Base-by-base conservation (phyloP, 92 coral and sea anemone genomes). In the Parazoanthus atlanticus region DNA sequence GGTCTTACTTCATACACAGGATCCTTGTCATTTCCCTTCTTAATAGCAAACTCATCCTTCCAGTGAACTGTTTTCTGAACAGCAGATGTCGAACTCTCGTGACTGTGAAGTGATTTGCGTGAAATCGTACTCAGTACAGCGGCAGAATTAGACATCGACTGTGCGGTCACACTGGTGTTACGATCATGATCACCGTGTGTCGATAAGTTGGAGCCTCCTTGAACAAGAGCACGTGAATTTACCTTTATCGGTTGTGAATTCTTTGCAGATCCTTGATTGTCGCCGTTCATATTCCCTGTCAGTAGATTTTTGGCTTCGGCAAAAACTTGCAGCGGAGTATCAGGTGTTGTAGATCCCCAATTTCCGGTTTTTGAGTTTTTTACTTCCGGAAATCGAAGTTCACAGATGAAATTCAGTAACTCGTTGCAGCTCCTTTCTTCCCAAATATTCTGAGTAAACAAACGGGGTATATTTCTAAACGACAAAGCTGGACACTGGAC, bases 321-420 rank as follows among this genome's bases (percentile, higher is more conserved):
- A n/a, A 54, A 52, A 8, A 28, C n/a, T 31, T 28, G 67, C 8
- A 29, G 76, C 61, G 36, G 17, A 69, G n/a, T 16, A 36, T 34
- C 61, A 83, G 77, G 72, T 25, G n/a, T 8, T 31, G 38, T 5
- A 3, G 87, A 70, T 23, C 1, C 7, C n/a, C 26, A 9, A 9
- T 46, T 70, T 84, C 87, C 87, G 78, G 61, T 46, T 67, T 13
- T 41, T 43, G 8, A 1, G 67, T 38, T 29, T 28, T 31, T 84
- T 25, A 84, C 40, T 67, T 84, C 87, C 79, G 87, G 87, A 40
- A 84, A 31, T 41, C 40, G 29, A 17, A 84, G 65, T 84, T 84
- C 36, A 23, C 87, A 84, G 49, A 84, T 46, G 16, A 84, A 84
- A 76, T 49, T 84, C 30, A 84, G 74, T 19, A n/a, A 28, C 17